phyloP scores from a whole-genome alignment of 1,140 invertebrate species.

The Odontomachus brunneus region DNA sequence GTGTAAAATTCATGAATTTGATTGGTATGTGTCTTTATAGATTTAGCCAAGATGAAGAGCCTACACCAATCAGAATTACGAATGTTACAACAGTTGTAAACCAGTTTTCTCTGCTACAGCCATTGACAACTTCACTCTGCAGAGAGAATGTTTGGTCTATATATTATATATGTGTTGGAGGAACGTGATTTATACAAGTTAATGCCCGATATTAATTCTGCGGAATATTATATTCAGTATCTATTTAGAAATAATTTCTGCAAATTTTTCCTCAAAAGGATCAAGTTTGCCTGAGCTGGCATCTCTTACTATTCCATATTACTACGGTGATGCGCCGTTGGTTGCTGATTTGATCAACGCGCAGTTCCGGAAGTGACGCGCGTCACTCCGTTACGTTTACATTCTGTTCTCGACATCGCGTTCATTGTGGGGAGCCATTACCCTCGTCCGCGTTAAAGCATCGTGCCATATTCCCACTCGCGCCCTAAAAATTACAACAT shows the following conservation, averaged over 20 bases:
- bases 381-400: slow-evolving; percentile 82
- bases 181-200: not conserved
- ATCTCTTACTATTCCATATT: not conserved
- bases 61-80: no score
- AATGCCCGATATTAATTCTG: not conserved
- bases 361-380: slow-evolving; percentile 81
- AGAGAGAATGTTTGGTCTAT: no score
- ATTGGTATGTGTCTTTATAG: no score
- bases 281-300: not conserved
- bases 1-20: no score
- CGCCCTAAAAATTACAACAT: slow-evolving; percentile 80
- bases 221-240: not conserved
- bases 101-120: no score
- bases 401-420: slow-evolving; percentile 81
- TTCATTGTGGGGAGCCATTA: slow-evolving; percentile 84
- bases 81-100: no score
- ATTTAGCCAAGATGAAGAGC: no score
- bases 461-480: slow-evolving; percentile 85
- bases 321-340: not conserved
- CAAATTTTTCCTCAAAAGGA: not conserved
- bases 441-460: slow-evolving; percentile 83
- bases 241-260: not conserved
- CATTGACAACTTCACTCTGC: no score
- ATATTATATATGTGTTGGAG: no score
- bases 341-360: slow-evolving; percentile 74